phyloP scores from a whole-genome alignment of 2,113 vertebrate species.

The Colius striatus region DNA sequence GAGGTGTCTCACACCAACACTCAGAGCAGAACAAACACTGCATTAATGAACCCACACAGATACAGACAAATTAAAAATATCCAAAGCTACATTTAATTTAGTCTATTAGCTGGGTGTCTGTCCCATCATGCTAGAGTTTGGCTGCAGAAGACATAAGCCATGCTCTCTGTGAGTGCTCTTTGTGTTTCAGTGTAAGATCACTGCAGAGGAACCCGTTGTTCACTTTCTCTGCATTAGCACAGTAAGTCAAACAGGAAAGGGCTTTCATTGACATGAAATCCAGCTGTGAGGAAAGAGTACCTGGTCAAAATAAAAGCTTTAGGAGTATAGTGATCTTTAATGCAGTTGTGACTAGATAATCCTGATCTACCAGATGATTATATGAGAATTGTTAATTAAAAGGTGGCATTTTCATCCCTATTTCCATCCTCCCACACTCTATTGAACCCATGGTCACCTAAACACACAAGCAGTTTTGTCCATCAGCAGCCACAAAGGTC shows the following conservation, averaged over 20 bases:
- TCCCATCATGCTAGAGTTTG: neutral
- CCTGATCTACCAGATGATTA: neutral
- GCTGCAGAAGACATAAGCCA: neutral
- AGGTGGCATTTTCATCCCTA: neutral
- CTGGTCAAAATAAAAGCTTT: neutral
- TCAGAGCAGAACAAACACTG: neutral
- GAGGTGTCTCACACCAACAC: neutral
- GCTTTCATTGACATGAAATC: neutral
- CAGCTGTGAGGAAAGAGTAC: neutral
- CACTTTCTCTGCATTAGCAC: neutral
- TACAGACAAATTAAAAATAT: conserved; percentile 9
- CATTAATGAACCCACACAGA: conserved; percentile 19
- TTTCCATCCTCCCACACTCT: neutral
- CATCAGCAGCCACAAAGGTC: neutral
- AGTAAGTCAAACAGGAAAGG: neutral
- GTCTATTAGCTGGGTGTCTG: neutral
- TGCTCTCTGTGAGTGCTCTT: neutral
- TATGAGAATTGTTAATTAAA: neutral
- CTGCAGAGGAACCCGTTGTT: neutral
- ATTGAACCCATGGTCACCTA: neutral
- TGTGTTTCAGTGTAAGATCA: neutral
- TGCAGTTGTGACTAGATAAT: neutral
- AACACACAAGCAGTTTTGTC: neutral
- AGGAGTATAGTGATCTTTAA: neutral
- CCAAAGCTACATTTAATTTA: neutral